Percentiles rank a stretch among this genome's conserved stretches.
Evolutionary conservation across 2,797 vertebrate genomes (phyloP).

Genomic region (Cyprinodon diabolis): DNA sequence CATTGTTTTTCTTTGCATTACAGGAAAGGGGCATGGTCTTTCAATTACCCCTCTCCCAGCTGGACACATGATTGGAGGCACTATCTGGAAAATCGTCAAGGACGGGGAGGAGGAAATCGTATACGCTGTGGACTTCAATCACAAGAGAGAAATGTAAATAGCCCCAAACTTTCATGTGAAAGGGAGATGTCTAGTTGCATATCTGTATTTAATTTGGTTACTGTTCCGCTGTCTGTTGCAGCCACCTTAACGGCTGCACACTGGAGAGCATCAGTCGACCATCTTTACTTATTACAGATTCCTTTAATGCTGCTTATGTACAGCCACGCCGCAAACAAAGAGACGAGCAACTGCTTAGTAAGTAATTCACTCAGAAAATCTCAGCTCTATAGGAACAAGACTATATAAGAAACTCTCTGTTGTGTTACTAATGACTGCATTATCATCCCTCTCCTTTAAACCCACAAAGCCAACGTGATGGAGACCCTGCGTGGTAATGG

Average conservation of each 20-base stretch:
- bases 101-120: conserved; percentile 98
- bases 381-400: neutral
- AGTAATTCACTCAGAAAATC: conserved; percentile 57
- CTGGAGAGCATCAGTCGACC: conserved; percentile 96
- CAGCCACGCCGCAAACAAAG: conserved; percentile 97
- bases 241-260: conserved; percentile 96
- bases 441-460: neutral
- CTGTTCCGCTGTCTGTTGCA: conserved; percentile 53
- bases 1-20: conserved; percentile 32
- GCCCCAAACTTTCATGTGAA: neutral
- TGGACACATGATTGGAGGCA: conserved; percentile 99
- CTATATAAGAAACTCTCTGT: neutral
- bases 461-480: conserved; percentile 90
- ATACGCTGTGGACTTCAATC: conserved; percentile 98
- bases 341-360: conserved; percentile 96
- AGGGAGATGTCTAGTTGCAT: neutral
- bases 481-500: conserved; percentile 96
- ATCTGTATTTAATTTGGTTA: neutral
- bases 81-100: conserved; percentile 99
- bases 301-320: conserved; percentile 95
- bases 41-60: conserved; percentile 97
- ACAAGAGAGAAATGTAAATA: conserved; percentile 98
- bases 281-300: conserved; percentile 97
- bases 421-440: neutral
- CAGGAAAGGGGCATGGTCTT: conserved; percentile 98